Conservation (phyloP, 1,140 invertebrate genomes). For the Pantala flavescens region DNA sequence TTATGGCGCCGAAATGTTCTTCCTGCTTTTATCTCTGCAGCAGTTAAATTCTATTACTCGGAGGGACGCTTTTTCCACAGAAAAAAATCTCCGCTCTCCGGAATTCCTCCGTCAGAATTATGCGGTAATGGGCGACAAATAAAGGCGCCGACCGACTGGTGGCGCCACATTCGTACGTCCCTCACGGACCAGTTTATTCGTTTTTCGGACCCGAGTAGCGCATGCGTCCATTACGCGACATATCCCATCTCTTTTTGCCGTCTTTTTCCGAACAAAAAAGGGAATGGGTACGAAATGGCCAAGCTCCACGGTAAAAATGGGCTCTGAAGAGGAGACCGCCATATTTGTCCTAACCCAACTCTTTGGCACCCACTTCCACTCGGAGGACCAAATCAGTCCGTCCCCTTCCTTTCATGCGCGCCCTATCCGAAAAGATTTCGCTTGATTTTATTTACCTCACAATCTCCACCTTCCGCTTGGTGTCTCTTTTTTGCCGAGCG, state of each 20-base stretch:
- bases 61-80: neutral
- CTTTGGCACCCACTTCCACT: constrained; percentile 2
- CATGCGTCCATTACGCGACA: neutral
- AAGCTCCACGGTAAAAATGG: neutral
- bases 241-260: neutral
- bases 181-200: neutral
- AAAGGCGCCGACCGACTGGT: neutral
- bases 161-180: neutral
- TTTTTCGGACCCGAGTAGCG: neutral
- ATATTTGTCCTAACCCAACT: neutral
- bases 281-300: neutral
- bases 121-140: constrained; percentile 2
- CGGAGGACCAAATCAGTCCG: neutral
- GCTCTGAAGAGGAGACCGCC: neutral
- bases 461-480: constrained; percentile 2
- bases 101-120: neutral
- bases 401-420: neutral
- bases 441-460: constrained; percentile 7
- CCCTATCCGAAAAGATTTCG: neutral
- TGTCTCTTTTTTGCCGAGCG: neutral
- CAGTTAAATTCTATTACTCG: constrained; percentile 10
- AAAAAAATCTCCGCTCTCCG: neutral
- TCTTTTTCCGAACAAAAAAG: neutral
- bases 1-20: constrained; percentile 9
- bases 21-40: neutral